A percentile compares a stretch with the other conserved stretches of the same genome.
Evolutionary conservation across 1,140 invertebrate species (phyloP).

Genomic region (Caerostris extrusa): DNA sequence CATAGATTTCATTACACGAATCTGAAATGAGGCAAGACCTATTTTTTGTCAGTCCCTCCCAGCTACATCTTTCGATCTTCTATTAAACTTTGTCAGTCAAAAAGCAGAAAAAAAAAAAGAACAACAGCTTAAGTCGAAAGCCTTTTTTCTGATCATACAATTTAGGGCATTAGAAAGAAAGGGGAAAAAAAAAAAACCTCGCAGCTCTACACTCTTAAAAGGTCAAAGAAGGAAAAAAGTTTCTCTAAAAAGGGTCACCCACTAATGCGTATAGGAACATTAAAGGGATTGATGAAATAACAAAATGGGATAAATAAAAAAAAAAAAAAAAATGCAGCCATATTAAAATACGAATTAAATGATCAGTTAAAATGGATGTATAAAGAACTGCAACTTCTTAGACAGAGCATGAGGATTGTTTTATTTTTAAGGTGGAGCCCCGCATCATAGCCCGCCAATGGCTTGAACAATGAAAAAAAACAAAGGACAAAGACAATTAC

Average conservation of each 20-base stretch:
- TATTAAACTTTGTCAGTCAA: neutral
- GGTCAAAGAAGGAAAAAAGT: conserved; percentile 38
- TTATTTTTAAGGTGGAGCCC: conserved; percentile 69
- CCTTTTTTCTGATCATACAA: neutral
- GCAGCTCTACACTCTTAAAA: conserved; percentile 24
- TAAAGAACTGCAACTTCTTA: neutral
- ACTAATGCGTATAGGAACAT: neutral
- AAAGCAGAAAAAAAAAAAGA: too few relatives aligned
- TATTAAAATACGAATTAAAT: too few relatives aligned
- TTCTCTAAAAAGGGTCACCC: conserved; percentile 53
- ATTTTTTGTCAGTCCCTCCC: neutral
- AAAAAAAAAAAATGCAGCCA: neutral
- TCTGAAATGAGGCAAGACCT: neutral
- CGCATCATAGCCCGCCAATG: too few relatives aligned
- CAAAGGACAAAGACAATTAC: conserved; percentile 72
- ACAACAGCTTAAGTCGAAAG: neutral
- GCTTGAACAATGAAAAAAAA: too few relatives aligned
- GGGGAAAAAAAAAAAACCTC: neutral
- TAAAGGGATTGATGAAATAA: too few relatives aligned
- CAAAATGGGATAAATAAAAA: too few relatives aligned
- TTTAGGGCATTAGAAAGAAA: neutral
- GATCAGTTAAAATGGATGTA: conserved; percentile 27
- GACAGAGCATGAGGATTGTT: conserved; percentile 18
- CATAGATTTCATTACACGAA: neutral
- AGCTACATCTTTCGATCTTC: neutral